phyloP scores from a whole-genome alignment of 2,113 vertebrate species.

The Neoarius graeffei region DNA sequence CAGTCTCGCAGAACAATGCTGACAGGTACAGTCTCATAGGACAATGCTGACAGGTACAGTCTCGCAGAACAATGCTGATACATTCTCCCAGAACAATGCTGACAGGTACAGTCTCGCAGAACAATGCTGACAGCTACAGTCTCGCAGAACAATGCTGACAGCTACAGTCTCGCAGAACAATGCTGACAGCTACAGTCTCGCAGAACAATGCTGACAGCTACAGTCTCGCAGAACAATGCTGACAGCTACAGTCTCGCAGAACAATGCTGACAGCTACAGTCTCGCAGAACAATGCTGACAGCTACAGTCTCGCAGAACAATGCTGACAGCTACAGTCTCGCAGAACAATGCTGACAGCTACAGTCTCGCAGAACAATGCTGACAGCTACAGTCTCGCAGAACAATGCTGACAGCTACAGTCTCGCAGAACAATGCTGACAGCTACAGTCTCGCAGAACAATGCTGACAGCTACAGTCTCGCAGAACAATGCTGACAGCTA shows the following conservation, averaged over 20 bases:
- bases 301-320: conserved; percentile 63
- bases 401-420: too few relatives aligned
- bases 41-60: too few relatives aligned
- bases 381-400: conserved; percentile 68
- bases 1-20: background rate
- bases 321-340: too few relatives aligned
- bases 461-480: conserved; percentile 68
- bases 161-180: too few relatives aligned
- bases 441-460: background rate
- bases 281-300: conserved; percentile 46
- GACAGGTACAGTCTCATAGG: conserved; percentile 68
- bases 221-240: background rate
- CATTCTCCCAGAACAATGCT: too few relatives aligned
- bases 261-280: background rate
- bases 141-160: background rate
- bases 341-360: background rate
- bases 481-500: too few relatives aligned
- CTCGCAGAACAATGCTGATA: too few relatives aligned
- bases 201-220: conserved; percentile 69
- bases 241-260: too few relatives aligned
- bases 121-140: conserved; percentile 69
- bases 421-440: too few relatives aligned
- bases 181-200: background rate
- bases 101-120: background rate
- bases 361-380: background rate